A percentile compares a stretch with the other conserved stretches of the same genome.
Conservation (phyloP, 2,888 invertebrate genomes). For the Palloptera scutellata region DNA sequence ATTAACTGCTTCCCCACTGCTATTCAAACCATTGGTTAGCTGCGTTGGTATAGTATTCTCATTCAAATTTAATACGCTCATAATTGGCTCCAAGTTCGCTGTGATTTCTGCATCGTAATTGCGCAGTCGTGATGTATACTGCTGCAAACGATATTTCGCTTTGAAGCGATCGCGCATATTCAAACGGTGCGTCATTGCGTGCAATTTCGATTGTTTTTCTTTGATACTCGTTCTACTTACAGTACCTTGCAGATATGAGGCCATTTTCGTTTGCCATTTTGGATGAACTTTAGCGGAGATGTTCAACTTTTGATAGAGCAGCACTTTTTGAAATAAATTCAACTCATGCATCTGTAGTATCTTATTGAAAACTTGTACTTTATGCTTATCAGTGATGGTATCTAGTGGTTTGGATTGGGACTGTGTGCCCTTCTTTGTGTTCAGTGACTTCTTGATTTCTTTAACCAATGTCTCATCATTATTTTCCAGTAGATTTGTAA, state of each 20-base stretch:
- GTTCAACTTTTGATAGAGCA: conserved; percentile 54
- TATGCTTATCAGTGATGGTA: conserved; percentile 40
- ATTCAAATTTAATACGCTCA: conserved; percentile 50
- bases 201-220: conserved; percentile 32
- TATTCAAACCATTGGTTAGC: conserved; percentile 23
- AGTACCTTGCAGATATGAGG: conserved; percentile 44
- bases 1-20: background rate
- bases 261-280: conserved; percentile 43
- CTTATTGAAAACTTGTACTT: conserved; percentile 44
- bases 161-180: conserved; percentile 54
- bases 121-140: conserved; percentile 39
- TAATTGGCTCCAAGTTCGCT: conserved; percentile 50
- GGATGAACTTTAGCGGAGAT: conserved; percentile 50
- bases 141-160: conserved; percentile 54
- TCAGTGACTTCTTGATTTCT: conserved; percentile 40
- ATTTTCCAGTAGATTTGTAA: conserved; percentile 51
- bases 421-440: too few relatives aligned
- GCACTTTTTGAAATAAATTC: conserved; percentile 59
- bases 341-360: conserved; percentile 56
- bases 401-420: conserved; percentile 11
- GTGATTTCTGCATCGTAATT: conserved; percentile 43
- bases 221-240: conserved; percentile 30
- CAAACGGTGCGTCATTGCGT: conserved; percentile 45
- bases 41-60: conserved; percentile 24
- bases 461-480: conserved; percentile 51